Evolutionary conservation across 1,140 invertebrate species (phyloP), one percentile per base, ranked within the genome.

Genomic region (Pachypeltis micranthus): DNA sequence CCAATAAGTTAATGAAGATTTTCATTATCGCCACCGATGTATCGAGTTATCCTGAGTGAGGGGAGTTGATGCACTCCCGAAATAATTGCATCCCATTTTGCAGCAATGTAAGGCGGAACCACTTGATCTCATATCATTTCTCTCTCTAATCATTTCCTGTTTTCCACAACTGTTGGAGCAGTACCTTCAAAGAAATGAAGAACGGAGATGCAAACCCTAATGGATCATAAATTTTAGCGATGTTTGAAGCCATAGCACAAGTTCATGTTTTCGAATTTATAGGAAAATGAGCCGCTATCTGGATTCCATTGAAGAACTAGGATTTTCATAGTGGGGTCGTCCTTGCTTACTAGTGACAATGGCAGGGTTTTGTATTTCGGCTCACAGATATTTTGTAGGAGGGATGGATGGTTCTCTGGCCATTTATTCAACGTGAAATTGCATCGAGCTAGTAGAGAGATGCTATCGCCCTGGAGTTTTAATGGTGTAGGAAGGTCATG

Each of bases 341-440:
- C 12, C 3, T 60, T 29, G 16, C 10, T n/a, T 7, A 2, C 2
- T 10, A 60, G 2, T 12, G 58, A 19, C 16, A 60, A 7, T 10
- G n/a, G 16, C n/a, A n/a, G n/a, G n/a, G n/a, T n/a, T 21, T 19
- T 7, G 10, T 10, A 2, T 7, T 29, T 34, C 10, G 25, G 16
- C 10, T 26, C n/a, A 19, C 24, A n/a, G 12, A 63, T 31, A 4
- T 44, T 4, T 23, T 25, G 10, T 14, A 68, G 31, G 16, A 68
- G 7, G 1, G 44, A 14, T 23, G 7, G 25, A 0, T 27, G 27
- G 57, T 63, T 66, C 2, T 34, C 59, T 10, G 44, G 54, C 55
- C 62, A 68, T 57, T 70, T 69, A 39, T 63, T 59, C 0, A 70
- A 28, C 7, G 58, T 12, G 61, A 70, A 69, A n/a, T 63, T 61